Evolutionary conservation across 2,113 vertebrate species (phyloP).

Genomic region (Chroicocephalus ridibundus): DNA sequence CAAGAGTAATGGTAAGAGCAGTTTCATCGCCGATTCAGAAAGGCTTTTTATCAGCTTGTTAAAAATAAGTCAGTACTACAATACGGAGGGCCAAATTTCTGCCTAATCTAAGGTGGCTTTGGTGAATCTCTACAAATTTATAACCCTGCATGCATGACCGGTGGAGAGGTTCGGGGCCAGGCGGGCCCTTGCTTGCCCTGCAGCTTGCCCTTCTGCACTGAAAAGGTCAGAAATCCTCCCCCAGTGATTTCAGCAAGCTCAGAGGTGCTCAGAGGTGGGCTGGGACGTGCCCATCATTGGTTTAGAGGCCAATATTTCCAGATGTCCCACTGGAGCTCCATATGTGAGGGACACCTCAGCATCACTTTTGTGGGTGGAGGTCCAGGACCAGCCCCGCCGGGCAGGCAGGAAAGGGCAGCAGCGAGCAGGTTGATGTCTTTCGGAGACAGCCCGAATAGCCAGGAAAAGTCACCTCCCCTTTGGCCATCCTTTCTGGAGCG

Average conservation of each 20-base stretch:
- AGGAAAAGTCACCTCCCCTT: neutral
- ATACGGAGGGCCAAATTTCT: neutral
- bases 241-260: neutral
- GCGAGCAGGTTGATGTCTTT: neutral
- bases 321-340: neutral
- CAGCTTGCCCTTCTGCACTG: neutral
- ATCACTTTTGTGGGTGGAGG: neutral
- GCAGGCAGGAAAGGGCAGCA: neutral
- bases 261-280: neutral
- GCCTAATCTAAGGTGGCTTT: too few relatives aligned
- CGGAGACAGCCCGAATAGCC: neutral
- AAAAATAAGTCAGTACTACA: neutral
- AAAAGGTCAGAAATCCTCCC: neutral
- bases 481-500: rapidly evolving
- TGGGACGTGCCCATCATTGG: rapidly evolving
- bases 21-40: neutral
- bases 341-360: neutral
- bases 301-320: neutral
- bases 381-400: rapidly evolving
- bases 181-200: neutral
- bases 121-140: neutral
- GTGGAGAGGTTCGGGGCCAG: neutral
- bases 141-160: neutral
- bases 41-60: neutral
- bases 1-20: too few relatives aligned